Conservation (phyloP, 2,888 invertebrate genomes). For the Suillia variegata region DNA sequence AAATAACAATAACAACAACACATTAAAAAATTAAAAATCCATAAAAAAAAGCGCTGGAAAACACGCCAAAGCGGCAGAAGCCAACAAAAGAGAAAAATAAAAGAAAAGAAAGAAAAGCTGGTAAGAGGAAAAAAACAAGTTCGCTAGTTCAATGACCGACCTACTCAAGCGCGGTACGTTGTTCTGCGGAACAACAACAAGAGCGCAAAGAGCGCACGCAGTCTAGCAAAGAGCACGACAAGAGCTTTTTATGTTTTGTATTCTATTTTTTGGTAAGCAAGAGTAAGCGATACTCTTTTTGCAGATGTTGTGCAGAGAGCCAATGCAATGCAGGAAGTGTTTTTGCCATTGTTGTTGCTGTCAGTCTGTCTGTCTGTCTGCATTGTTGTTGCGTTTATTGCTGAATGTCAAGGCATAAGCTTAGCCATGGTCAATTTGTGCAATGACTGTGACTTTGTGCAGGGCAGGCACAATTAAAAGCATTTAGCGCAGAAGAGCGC, state of each 20-base stretch:
- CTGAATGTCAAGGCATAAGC: slow-evolving; percentile 37
- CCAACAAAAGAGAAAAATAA: slow-evolving; percentile 19
- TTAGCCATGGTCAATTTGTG: slow-evolving; percentile 41
- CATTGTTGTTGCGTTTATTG: slow-evolving; percentile 14
- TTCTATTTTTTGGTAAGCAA: neutral
- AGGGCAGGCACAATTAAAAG: neutral
- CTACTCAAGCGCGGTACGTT: slow-evolving; percentile 61
- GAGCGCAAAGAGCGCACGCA: slow-evolving; percentile 6
- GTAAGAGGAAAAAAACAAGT: slow-evolving; percentile 50
- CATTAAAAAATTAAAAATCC: neutral
- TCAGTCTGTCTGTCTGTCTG: too few species aligned
- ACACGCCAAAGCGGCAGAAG: slow-evolving; percentile 12
- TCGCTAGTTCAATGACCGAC: slow-evolving; percentile 62
- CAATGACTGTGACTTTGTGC: slow-evolving; percentile 52
- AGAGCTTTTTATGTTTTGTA: too few species aligned
- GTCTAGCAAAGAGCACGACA: slow-evolving; percentile 10
- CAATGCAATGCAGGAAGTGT: neutral
- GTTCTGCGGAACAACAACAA: slow-evolving; percentile 5
- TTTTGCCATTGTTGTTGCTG: slow-evolving; percentile 15
- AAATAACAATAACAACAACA: too few species aligned
- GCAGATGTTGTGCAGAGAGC: slow-evolving; percentile 1
- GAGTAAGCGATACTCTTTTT: neutral
- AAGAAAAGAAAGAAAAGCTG: slow-evolving; percentile 21
- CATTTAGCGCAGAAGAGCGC: neutral
- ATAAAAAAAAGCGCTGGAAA: slow-evolving; percentile 32